Percentiles rank a stretch among this genome's conserved stretches.
phyloP scores from a whole-genome alignment of 2,888 invertebrate genomes.

The Dasypogon diadema region DNA sequence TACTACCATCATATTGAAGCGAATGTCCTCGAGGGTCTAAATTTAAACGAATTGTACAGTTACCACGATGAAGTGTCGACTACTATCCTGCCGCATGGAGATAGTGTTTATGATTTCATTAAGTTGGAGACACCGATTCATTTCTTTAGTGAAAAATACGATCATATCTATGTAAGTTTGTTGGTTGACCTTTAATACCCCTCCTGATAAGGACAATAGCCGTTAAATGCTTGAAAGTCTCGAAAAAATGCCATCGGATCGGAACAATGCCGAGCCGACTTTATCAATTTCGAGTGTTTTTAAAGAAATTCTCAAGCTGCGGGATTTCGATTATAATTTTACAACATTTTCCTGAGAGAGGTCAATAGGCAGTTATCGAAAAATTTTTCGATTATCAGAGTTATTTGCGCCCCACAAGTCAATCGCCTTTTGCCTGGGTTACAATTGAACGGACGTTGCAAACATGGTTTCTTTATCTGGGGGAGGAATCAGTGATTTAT shows the following conservation, averaged over 20 bases:
- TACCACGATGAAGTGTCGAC: conserved; percentile 52
- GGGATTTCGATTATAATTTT: not conserved
- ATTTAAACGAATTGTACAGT: conserved; percentile 52
- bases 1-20: not conserved
- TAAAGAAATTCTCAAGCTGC: not conserved
- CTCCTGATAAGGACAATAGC: conserved; percentile 23
- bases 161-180: conserved; percentile 84
- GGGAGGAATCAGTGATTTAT: conserved; percentile 9
- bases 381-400: conserved; percentile 22
- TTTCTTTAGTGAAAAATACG: conserved; percentile 83
- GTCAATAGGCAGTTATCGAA: conserved; percentile 55
- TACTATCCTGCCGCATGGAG: conserved; percentile 62
- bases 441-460: not conserved
- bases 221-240: conserved; percentile 4
- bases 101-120: conserved; percentile 64
- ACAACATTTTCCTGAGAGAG: conserved; percentile 31
- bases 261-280: not conserved
- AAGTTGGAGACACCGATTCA: conserved; percentile 73
- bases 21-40: not conserved
- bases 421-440: not conserved
- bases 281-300: conserved; percentile 1
- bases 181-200: conserved; percentile 2
- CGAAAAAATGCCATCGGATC: not conserved
- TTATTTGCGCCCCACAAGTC: conserved; percentile 34
- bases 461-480: not conserved